A percentile compares a stretch with the other conserved stretches of the same genome.
phyloP scores from a whole-genome alignment of 2,888 invertebrate species.

The Rutpela maculata region DNA sequence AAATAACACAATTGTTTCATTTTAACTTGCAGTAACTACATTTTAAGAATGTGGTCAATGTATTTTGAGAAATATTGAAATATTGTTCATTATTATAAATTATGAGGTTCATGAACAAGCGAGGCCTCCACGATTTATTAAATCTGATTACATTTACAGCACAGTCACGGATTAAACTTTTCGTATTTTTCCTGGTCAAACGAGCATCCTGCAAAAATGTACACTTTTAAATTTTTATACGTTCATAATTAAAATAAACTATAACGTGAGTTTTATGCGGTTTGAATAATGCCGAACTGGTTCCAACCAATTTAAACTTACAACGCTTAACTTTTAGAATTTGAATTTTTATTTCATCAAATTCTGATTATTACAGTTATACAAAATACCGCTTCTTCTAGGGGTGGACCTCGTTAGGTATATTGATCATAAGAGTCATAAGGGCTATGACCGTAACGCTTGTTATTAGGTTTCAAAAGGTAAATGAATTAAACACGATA shows the following conservation, averaged over 20 bases:
- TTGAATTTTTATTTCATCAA: no score
- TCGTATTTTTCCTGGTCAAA: not conserved
- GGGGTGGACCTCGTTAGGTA: no score
- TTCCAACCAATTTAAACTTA: no score
- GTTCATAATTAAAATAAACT: not conserved
- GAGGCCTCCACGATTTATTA: not conserved
- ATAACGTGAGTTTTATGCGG: not conserved
- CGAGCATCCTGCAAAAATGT: not conserved
- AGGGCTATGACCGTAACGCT: no score
- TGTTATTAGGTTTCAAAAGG: no score
- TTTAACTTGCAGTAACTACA: no score
- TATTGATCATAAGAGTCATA: no score
- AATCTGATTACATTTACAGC: not conserved
- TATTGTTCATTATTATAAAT: not conserved
- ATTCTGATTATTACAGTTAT: no score
- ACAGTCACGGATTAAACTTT: not conserved
- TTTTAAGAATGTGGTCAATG: not conserved
- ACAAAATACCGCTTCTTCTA: no score
- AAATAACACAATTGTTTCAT: no score
- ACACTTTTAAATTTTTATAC: not conserved
- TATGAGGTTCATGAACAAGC: constrained; percentile 2
- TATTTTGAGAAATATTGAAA: not conserved
- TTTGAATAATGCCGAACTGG: not conserved
- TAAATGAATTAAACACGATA: no score
- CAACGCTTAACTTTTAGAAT: no score